Evolutionary conservation across 2,113 vertebrate species (phyloP).

Genomic region (Stigmatopora argus): DNA sequence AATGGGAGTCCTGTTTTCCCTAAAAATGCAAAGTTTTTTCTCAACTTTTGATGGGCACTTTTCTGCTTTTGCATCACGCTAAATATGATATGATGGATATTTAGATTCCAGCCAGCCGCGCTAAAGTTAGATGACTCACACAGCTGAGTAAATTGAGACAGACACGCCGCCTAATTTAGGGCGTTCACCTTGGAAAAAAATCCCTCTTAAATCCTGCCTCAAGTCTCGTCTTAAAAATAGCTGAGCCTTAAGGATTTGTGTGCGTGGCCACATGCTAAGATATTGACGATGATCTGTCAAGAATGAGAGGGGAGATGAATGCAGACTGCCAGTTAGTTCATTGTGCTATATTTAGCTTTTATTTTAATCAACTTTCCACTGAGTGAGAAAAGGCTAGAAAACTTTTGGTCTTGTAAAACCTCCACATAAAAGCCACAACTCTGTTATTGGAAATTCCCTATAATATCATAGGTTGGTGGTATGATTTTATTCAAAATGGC

Average conservation of each 20-base stretch:
- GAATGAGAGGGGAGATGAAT: neutral
- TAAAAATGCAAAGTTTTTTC: neutral
- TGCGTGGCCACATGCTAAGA: neutral
- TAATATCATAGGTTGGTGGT: neutral
- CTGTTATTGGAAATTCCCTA: neutral
- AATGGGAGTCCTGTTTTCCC: neutral
- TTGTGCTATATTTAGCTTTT: neutral
- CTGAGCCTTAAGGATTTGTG: constrained; percentile 7
- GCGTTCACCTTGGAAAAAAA: constrained; percentile 51
- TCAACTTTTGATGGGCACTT: neutral
- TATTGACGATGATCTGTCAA: neutral
- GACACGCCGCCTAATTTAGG: constrained; percentile 32
- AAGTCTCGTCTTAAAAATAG: constrained; percentile 44
- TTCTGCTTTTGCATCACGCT: constrained; percentile 14
- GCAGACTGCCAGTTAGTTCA: neutral
- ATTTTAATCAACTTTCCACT: neutral
- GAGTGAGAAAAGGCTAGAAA: neutral
- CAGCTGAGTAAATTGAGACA: constrained; percentile 57
- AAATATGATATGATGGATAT: constrained; percentile 21
- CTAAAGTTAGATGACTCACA: constrained; percentile 45
- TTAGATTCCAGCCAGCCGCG: constrained; percentile 7
- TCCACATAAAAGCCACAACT: neutral
- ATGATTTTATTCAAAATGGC: neutral
- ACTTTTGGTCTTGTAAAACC: neutral
- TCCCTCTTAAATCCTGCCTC: constrained; percentile 40